Conservation (phyloP, 53 echinoderm and acorn worm genomes). For the Henricia sp. region DNA sequence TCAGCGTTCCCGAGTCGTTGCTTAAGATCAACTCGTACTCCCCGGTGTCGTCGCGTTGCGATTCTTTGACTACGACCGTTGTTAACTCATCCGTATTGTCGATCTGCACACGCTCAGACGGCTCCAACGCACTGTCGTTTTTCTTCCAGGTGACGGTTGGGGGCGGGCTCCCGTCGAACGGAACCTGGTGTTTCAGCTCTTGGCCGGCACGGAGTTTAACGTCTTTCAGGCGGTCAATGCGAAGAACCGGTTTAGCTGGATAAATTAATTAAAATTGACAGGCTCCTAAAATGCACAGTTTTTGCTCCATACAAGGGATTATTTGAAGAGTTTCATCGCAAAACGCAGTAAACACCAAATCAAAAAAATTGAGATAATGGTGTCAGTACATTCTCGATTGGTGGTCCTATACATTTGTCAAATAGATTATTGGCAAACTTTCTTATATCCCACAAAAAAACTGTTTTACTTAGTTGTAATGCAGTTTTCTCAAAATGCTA, state of each 20-base stretch:
- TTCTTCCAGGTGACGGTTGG: conserved; percentile 88
- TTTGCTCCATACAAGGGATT: too few species aligned
- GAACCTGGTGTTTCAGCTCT: conserved; percentile 73
- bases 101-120: conserved; percentile 72
- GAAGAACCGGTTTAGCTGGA: conserved; percentile 85
- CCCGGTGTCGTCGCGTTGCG: conserved; percentile 79
- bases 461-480: too few species aligned
- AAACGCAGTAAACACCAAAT: too few species aligned
- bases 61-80: conserved; percentile 59
- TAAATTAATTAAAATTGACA: too few species aligned
- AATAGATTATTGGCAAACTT: too few species aligned
- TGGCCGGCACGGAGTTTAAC: conserved; percentile 85
- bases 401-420: too few species aligned
- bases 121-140: conserved; percentile 67
- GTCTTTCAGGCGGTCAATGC: conserved; percentile 78
- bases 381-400: too few species aligned
- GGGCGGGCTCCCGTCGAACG: conserved; percentile 84
- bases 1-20: conserved; percentile 87
- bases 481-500: too few species aligned
- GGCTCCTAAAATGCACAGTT: too few species aligned
- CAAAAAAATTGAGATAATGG: too few species aligned
- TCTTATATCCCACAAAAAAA: too few species aligned
- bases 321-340: too few species aligned
- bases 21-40: conserved; percentile 84
- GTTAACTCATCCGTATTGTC: conserved; percentile 73